phyloP scores from a whole-genome alignment of 2,888 invertebrate species.

The Disparrhopalites patrizii region DNA sequence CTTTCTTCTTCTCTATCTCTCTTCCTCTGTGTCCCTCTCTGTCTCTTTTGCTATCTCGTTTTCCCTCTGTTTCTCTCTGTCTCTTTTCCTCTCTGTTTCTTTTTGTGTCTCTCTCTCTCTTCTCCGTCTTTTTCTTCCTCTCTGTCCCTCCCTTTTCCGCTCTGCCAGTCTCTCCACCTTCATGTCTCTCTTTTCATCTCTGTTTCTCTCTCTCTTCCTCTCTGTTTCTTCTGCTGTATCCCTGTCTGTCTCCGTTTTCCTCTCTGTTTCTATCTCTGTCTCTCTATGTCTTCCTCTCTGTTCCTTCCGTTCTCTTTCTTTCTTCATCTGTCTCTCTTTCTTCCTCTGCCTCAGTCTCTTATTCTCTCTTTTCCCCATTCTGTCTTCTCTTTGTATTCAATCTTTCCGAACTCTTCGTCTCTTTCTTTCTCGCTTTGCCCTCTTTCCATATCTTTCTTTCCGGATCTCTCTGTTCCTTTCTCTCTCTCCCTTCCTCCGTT shows the following conservation, averaged over 20 bases:
- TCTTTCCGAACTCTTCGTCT: too few species aligned
- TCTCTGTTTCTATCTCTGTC: background rate
- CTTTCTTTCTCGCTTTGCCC: too few species aligned
- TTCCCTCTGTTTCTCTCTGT: background rate
- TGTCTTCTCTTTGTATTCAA: too few species aligned
- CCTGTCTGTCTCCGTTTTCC: background rate
- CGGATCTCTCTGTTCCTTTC: too few species aligned
- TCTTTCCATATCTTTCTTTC: too few species aligned
- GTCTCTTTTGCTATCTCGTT: too few species aligned
- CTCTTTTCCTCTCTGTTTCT: background rate
- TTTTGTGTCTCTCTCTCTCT: background rate
- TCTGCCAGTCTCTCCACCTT: too few species aligned
- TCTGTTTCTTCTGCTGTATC: background rate
- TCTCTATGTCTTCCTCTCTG: background rate
- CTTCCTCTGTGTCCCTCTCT: too few species aligned
- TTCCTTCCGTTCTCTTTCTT: background rate
- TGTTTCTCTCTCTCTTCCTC: background rate
- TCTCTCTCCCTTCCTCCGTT: too few species aligned
- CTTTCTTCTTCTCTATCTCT: too few species aligned
- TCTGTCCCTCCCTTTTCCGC: background rate
- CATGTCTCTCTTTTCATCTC: background rate
- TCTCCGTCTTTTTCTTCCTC: background rate
- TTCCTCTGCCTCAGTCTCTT: background rate
- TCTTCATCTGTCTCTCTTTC: background rate
- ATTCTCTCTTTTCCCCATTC: background rate